Base-by-base conservation (phyloP, 1,140 invertebrate genomes). In the Caenorhabditis briggsae region DNA sequence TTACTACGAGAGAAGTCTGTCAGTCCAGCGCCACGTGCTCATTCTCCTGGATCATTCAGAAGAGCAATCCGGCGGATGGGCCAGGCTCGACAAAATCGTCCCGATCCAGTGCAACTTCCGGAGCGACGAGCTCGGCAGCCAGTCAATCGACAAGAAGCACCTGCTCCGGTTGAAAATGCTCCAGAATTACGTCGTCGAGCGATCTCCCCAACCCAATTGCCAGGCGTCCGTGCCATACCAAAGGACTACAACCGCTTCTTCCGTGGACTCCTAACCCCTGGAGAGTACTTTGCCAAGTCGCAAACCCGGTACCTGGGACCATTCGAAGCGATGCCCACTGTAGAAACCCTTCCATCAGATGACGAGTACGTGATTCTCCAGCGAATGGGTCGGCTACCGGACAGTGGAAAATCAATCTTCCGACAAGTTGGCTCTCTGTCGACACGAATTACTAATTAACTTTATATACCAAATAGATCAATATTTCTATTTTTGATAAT, bases 351-450 rank as follows among this genome's bases (percentile, higher is more conserved):
- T 14, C 70, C 70, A 23, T n/a, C 70, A 9, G 14, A 20, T 20
- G 70, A 78, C n/a, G 46, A 78, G 7, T 78, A 78, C 46, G 18
- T 78, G 18, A 50, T 78, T 23, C 46, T 78, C 12, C 70, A 78
- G 14, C 12, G 70, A 50, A 78, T 78, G 70, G 70, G 70, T 25
- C 70, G 46, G 2, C 70, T 78, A 5, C 70, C 70, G 0, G 70
- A 78, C n/a, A 78, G 70, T n/a, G 70, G 70, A 8, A 78, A 78
- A 50, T 78, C 70, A 18, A 78, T 78, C 11, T 78, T 78, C 70
- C 50, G 70, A 78, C 70, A 78, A 53, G 70, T 78, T 23, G 70
- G 70, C 43, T 53, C n/a, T 53, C 70, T 78, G 70, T 78, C 70
- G 23, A 78, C 70, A n/a, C 50, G 46, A 78, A 33, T 33, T 48